These are phyloP conservation scores for Eclectus roratus DNA, from an alignment of 2,113 vertebrate genomes.

Conservation along the genomic window DNA sequence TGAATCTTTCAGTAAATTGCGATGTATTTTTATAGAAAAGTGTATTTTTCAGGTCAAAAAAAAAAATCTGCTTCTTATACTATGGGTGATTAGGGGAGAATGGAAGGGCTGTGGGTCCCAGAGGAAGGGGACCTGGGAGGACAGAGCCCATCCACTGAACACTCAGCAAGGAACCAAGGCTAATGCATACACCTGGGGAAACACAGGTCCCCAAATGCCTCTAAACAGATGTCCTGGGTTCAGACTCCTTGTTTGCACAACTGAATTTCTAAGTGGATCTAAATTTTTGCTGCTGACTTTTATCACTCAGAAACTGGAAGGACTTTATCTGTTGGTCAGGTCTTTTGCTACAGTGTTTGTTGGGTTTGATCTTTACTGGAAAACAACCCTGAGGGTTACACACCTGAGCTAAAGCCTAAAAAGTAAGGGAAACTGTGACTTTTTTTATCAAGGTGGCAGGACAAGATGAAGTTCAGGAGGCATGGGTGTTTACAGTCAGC, in stretches of 20 bases:
- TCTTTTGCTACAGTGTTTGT: neutral
- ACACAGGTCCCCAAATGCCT: neutral
- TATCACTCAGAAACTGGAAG: neutral
- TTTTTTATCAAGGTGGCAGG: neutral
- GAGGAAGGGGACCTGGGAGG: neutral
- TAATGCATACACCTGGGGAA: neutral
- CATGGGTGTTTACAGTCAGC: rapidly evolving
- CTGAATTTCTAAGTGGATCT: neutral
- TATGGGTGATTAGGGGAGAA: neutral
- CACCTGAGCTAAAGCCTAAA: neutral
- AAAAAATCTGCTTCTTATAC: neutral
- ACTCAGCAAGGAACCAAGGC: neutral
- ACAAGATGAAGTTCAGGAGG: neutral
- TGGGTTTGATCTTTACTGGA: neutral
- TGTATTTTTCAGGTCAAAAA: neutral
- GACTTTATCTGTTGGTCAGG: neutral
- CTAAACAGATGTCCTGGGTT: neutral
- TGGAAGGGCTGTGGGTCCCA: rapidly evolving
- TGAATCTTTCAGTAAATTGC: neutral
- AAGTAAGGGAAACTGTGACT: neutral
- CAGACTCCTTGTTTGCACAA: neutral
- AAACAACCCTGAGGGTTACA: neutral
- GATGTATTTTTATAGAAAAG: neutral
- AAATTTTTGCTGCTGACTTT: neutral
- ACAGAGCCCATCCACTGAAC: neutral